Conservation (phyloP, 2,888 invertebrate genomes). For the Cephus pulcher region DNA sequence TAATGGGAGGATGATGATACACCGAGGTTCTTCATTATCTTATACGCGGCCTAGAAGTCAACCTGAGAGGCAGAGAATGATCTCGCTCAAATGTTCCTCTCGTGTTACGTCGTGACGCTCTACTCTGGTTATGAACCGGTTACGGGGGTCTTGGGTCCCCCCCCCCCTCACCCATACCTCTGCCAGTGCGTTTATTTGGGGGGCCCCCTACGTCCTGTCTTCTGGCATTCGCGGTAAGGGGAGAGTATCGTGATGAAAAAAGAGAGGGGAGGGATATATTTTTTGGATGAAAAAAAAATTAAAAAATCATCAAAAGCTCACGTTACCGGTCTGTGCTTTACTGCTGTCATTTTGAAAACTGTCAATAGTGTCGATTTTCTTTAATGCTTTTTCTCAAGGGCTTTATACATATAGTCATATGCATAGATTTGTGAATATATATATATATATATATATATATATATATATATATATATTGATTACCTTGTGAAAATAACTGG, state of each 20-base stretch:
- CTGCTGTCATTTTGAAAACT: background rate
- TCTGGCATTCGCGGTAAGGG: background rate
- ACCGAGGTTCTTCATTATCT: background rate
- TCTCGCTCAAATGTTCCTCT: background rate
- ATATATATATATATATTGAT: background rate
- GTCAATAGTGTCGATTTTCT: background rate
- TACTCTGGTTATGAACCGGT: constrained; percentile 20
- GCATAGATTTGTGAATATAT: too few relatives aligned
- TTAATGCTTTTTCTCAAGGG: background rate
- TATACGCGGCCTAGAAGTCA: background rate
- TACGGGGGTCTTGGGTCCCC: background rate
- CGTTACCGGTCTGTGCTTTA: background rate
- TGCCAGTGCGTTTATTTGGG: constrained; percentile 2
- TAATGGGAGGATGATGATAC: background rate
- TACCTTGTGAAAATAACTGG: background rate
- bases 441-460: background rate
- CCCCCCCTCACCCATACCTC: background rate
- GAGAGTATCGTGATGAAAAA: background rate
- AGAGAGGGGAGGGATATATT: background rate
- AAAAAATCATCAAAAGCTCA: background rate
- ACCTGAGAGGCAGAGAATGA: background rate
- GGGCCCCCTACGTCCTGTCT: background rate
- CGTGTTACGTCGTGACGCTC: constrained; percentile 3
- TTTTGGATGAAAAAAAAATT: background rate
- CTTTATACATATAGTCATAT: too few relatives aligned